phyloP scores from a whole-genome alignment of 2,113 vertebrate genomes.

The Heterochromis multidens region DNA sequence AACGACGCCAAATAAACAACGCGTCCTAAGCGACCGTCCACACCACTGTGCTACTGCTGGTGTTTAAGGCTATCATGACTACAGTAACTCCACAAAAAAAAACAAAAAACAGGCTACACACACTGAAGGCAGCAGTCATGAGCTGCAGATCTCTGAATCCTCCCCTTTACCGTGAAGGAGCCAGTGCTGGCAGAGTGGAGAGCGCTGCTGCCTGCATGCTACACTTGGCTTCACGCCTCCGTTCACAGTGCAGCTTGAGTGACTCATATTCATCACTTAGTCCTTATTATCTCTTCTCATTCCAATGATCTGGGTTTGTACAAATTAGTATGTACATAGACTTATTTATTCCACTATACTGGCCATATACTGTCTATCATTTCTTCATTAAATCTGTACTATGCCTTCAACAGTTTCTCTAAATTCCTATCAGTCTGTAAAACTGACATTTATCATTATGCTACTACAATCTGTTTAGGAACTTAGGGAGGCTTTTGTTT shows the following conservation, averaged over 20 bases:
- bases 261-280: conserved; percentile 48
- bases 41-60: not conserved
- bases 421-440: not conserved
- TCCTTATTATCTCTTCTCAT: not conserved
- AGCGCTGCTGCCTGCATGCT: conserved; percentile 1
- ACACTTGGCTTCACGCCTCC: conserved; percentile 55
- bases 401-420: not conserved
- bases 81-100: conserved; percentile 41
- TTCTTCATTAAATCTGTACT: not conserved
- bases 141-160: conserved; percentile 12
- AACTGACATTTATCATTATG: not conserved
- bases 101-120: conserved; percentile 22
- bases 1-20: not conserved
- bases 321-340: not conserved
- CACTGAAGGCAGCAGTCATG: not conserved
- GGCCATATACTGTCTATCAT: not conserved
- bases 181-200: not conserved
- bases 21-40: conserved; percentile 3
- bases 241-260: conserved; percentile 24
- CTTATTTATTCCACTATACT: not conserved
- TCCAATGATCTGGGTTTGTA: not conserved
- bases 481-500: not conserved
- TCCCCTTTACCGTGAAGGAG: conserved; percentile 4
- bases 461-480: not conserved
- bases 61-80: conserved; percentile 55